A percentile compares a stretch with the other conserved stretches of the same genome.
Evolutionary conservation across 2,113 vertebrate species (phyloP).

Genomic region (Rhegmatorhina hoffmannsi): DNA sequence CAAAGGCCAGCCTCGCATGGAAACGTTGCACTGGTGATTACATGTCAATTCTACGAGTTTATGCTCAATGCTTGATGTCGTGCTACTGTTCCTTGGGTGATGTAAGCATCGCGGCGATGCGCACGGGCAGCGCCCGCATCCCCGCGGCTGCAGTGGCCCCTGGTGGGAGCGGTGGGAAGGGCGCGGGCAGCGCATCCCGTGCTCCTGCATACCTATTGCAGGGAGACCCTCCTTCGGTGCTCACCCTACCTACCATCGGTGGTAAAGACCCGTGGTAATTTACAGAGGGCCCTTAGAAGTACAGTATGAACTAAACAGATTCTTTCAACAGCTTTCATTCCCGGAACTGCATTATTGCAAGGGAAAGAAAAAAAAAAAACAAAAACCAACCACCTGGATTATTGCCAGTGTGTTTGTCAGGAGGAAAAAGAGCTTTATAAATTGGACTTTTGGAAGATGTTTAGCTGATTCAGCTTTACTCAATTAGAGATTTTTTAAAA

Average conservation of each 20-base stretch:
- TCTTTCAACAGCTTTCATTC: neutral
- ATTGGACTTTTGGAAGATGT: neutral
- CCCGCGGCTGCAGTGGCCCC: constrained; percentile 50
- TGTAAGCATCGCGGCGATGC: rapidly evolving
- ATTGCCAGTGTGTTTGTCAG: neutral
- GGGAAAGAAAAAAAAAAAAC: neutral
- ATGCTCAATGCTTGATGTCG: rapidly evolving
- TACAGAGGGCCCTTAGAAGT: rapidly evolving
- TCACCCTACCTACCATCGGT: rapidly evolving
- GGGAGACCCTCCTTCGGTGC: rapidly evolving
- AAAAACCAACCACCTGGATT: neutral
- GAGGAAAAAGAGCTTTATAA: neutral
- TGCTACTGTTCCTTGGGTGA: rapidly evolving
- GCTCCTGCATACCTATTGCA: too few species aligned
- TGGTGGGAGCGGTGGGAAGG: neutral
- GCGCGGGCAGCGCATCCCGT: neutral
- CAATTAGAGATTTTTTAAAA: neutral
- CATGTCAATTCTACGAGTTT: rapidly evolving
- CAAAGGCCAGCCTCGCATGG: neutral
- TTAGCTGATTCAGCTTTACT: constrained; percentile 24
- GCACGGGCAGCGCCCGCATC: neutral
- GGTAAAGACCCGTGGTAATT: rapidly evolving
- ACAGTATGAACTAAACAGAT: neutral
- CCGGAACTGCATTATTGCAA: neutral
- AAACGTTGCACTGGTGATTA: neutral